Percentiles rank a stretch among this genome's conserved stretches.
Conservation (phyloP, 2,888 invertebrate genomes). For the Spialia ferax region DNA sequence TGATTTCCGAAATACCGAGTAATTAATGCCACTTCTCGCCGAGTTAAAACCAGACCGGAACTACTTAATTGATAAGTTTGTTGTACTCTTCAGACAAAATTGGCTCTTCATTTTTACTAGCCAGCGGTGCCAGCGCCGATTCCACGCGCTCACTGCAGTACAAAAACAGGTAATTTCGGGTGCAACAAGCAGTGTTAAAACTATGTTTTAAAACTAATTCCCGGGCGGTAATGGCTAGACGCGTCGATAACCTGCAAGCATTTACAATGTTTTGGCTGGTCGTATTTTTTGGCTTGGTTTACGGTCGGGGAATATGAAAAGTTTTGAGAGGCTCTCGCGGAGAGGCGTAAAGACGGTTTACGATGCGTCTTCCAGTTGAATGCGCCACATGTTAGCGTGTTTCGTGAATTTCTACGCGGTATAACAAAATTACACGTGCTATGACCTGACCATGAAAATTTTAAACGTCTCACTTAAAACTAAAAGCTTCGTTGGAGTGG, state of each 20-base stretch:
- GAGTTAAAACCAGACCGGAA: conserved; percentile 39
- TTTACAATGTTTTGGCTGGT: conserved; percentile 85
- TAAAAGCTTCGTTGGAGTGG: conserved; percentile 59
- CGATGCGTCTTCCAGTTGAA: conserved; percentile 82
- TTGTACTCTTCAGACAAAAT: conserved; percentile 53
- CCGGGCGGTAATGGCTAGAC: conserved; percentile 60
- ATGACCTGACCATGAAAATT: conserved; percentile 84
- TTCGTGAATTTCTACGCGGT: conserved; percentile 72
- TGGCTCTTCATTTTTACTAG: conserved; percentile 61
- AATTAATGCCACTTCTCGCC: conserved; percentile 20
- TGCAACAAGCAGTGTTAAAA: conserved; percentile 76
- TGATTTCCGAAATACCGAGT: conserved; percentile 32
- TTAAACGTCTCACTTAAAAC: conserved; percentile 74
- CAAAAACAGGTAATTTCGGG: conserved; percentile 67
- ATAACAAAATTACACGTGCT: conserved; percentile 81
- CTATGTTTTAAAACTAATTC: conserved; percentile 83
- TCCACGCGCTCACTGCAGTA: conserved; percentile 56
- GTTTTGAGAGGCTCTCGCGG: conserved; percentile 81
- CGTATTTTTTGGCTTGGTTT: conserved; percentile 82
- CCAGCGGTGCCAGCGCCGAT: conserved; percentile 51
- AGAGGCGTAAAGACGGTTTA: conserved; percentile 84
- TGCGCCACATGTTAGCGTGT: conserved; percentile 80
- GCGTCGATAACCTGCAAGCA: conserved; percentile 77
- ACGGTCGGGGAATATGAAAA: conserved; percentile 85
- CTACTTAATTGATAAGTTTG: conserved; percentile 52